Base-by-base conservation (phyloP, 2,113 vertebrate species). In the Corythornis cristatus region DNA sequence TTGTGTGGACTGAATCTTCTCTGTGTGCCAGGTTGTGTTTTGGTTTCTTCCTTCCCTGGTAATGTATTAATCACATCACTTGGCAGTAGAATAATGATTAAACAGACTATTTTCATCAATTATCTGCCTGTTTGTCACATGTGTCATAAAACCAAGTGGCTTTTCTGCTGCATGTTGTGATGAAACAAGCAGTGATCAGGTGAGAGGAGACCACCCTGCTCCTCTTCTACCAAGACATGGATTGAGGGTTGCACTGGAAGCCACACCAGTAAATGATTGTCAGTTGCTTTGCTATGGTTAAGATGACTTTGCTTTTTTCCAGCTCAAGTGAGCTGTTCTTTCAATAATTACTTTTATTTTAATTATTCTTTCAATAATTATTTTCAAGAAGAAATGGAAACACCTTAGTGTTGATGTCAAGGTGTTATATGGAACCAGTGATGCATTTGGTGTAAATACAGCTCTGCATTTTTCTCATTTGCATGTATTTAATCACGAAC, bases 91-190 rank as follows among this genome's bases (percentile, higher is more conserved):
- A 29, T 83, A 61, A 57, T 89, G 84, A 79, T 88, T 88, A 79
- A 91, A 54, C 77, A 92, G 66, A 70, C 23, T 93, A 65, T 93
- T 94, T 93, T 79, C 18, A 56, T 83, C 37, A 87, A 60, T 90
- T 92, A 74, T 74, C 29, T 77, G 21, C 79, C 70, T 83, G 53
- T 33, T 85, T 88, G 86, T 68, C 57, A 46, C 37, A 40, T 18
- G 25, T 74, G 40, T 61, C 48, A 46, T 91, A 89, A 91, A 78
- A 81, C 13, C 23, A 37, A 60, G 45, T 57, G 20, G 12, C 40
- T 93, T 71, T 84, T 72, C 46, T 72, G 31, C 54, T 73, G 20
- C 67, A 40, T 22, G 16, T 73, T 82, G 29, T 3, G 3, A 53
- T 87, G 71, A 68, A 95, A 76, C 19, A 62, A 77, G 43, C 56